Base-by-base conservation (phyloP, 2,113 vertebrate species). In the Hippotragus niger region DNA sequence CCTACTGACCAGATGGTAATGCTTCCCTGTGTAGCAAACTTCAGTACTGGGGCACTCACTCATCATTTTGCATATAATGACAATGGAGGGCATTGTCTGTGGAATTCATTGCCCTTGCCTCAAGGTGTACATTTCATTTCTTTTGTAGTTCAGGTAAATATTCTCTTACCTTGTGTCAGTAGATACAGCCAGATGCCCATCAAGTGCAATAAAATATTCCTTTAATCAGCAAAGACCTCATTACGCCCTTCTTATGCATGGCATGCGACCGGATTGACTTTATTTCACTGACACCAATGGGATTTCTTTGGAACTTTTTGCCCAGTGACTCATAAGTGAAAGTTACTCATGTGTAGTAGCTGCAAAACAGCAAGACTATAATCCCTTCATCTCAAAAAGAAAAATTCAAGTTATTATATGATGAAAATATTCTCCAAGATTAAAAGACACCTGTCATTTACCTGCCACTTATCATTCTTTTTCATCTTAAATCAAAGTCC, bases 1-100 rank as follows among this genome's bases (percentile, higher is more conserved):
- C 98, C 99, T 99, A 91, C 96, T 98, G 99, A 78, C 97, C 19
- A 62, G 10, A 62, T 2, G 27, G 1, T 33, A 50, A 7, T 9
- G 17, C 2, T 94, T 50, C 31, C n/a, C 36, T 0, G 7, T 3
- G 19, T 21, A 3, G 16, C n/a, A 9, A 29, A 2, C 62, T 23
- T 33, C 52, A 1, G 7, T 13, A 60, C 36, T 2, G 80, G 14
- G 13, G 62, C 36, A 3, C 67, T 31, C 36, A 3, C 58, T 27
- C 4, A 8, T 7, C 27, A 3, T 57, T 80, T 43, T 62, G 58
- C 15, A 4, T 17, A 11, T 43, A n/a, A 45, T 88, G 80, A 76
- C 81, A 10, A 2, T 17, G 55, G 81, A 88, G 71, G 12, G 47
- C 58, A 33, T 84, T 27, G 15, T 74, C 80, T 80, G 55, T 40